phyloP scores from a whole-genome alignment of 2,888 invertebrate species.

The Philaethria dido region DNA sequence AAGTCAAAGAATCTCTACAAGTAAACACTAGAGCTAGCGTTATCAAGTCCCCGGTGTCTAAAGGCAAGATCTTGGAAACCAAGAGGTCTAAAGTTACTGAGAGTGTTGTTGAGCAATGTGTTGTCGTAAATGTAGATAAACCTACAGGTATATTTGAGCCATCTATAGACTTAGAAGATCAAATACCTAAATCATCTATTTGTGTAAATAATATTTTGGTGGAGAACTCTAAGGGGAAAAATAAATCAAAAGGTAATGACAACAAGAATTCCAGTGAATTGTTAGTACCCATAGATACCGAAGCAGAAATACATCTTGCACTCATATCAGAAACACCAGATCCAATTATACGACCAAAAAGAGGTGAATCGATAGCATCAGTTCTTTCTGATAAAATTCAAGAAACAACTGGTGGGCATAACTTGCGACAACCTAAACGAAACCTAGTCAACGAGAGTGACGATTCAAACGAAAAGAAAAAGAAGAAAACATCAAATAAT shows the following conservation, averaged over 20 bases:
- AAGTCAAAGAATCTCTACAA: slow-evolving; percentile 66
- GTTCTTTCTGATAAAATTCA: slow-evolving; percentile 79
- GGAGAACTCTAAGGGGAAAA: slow-evolving; percentile 71
- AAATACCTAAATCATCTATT: slow-evolving; percentile 85
- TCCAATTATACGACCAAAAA: slow-evolving; percentile 70
- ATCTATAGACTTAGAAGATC: slow-evolving; percentile 86
- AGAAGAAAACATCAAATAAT: slow-evolving; percentile 71
- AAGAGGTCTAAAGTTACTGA: slow-evolving; percentile 72
- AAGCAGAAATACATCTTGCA: slow-evolving; percentile 72
- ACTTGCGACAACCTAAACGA: slow-evolving; percentile 75
- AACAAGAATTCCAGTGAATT: slow-evolving; percentile 58
- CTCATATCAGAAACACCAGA: slow-evolving; percentile 73
- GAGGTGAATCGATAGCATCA: slow-evolving; percentile 76
- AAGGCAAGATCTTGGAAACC: slow-evolving; percentile 74
- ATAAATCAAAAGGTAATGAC: slow-evolving; percentile 59
- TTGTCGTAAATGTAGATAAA: slow-evolving; percentile 75
- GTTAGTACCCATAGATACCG: slow-evolving; percentile 67
- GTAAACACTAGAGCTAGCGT: slow-evolving; percentile 82
- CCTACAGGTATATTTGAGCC: slow-evolving; percentile 89
- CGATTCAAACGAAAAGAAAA: slow-evolving; percentile 71
- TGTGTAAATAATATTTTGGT: slow-evolving; percentile 66
- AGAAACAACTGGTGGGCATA: slow-evolving; percentile 74
- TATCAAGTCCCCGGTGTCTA: slow-evolving; percentile 83
- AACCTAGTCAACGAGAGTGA: slow-evolving; percentile 68
- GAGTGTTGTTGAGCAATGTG: slow-evolving; percentile 54